phyloP scores from a whole-genome alignment of 1,140 invertebrate species.

The Lepidurus packardi region DNA sequence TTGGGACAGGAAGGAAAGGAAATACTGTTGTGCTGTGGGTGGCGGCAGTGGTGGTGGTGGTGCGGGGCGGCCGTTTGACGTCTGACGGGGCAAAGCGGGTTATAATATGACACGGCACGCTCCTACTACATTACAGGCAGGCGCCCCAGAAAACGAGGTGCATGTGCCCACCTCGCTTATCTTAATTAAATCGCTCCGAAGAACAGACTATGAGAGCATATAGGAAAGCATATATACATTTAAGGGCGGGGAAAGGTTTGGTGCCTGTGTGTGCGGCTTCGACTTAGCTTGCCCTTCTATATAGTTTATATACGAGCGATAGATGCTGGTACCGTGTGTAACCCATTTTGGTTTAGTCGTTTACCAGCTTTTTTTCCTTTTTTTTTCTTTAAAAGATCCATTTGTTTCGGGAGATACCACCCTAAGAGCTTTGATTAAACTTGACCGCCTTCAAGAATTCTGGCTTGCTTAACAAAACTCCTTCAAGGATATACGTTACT shows the following conservation, averaged over 20 bases:
- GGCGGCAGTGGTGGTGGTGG: background rate
- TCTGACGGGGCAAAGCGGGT: conserved; percentile 16
- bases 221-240: background rate
- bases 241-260: background rate
- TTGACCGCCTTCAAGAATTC: background rate
- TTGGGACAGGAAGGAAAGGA: background rate
- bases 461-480: too few species aligned
- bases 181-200: conserved; percentile 18
- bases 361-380: background rate
- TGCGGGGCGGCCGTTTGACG: background rate
- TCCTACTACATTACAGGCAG: background rate
- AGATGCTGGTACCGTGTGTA: background rate
- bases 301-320: background rate
- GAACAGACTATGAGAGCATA: conserved; percentile 1
- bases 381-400: background rate
- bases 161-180: conserved; percentile 20
- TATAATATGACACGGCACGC: conserved; percentile 21
- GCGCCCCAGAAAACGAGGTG: conserved; percentile 6
- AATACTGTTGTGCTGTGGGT: conserved; percentile 9
- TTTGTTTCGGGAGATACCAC: background rate
- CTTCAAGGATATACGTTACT: too few species aligned
- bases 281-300: background rate
- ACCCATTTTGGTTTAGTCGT: background rate
- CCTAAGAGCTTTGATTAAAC: background rate
- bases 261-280: background rate